These are phyloP conservation scores for Paragorgia papillata DNA, from an alignment of 92 coral and sea anemone genomes.

Conservation along the genomic window DNA sequence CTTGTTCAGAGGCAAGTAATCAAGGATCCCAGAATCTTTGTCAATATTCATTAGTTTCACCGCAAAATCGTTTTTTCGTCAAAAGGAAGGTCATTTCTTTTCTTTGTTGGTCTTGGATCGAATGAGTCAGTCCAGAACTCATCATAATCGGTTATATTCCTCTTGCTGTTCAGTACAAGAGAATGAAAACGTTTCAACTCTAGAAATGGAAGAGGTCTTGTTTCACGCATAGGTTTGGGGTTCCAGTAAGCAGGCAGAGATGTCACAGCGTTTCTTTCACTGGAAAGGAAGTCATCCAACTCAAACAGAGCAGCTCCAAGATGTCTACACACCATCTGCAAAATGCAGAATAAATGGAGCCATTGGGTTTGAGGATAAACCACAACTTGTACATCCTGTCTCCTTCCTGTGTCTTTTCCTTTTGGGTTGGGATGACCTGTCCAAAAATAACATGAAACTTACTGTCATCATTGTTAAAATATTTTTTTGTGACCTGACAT, in stretches of 20 bases:
- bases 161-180: constrained; percentile 49
- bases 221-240: constrained; percentile 61
- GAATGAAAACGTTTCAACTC: constrained; percentile 45
- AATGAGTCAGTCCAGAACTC: constrained; percentile 71
- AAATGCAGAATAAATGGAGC: constrained; percentile 67
- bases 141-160: constrained; percentile 53
- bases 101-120: constrained; percentile 66
- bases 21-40: constrained; percentile 63
- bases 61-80: constrained; percentile 49
- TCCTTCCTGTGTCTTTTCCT: too few relatives aligned
- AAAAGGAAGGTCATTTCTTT: constrained; percentile 50
- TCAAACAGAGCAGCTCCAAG: too few relatives aligned
- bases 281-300: too few relatives aligned
- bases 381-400: constrained; percentile 58
- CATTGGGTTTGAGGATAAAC: constrained; percentile 61
- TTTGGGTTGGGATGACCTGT: too few relatives aligned
- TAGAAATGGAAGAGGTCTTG: too few relatives aligned
- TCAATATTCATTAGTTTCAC: constrained; percentile 57
- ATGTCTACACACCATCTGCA: constrained; percentile 69
- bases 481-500: constrained; percentile 45
- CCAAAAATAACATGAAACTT: constrained; percentile 47
- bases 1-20: constrained; percentile 44
- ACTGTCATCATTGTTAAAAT: constrained; percentile 61
- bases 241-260: constrained; percentile 69
- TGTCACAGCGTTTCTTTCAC: too few relatives aligned